phyloP scores from a whole-genome alignment of 2,797 vertebrate genomes.

The Coregonus suidteri region DNA sequence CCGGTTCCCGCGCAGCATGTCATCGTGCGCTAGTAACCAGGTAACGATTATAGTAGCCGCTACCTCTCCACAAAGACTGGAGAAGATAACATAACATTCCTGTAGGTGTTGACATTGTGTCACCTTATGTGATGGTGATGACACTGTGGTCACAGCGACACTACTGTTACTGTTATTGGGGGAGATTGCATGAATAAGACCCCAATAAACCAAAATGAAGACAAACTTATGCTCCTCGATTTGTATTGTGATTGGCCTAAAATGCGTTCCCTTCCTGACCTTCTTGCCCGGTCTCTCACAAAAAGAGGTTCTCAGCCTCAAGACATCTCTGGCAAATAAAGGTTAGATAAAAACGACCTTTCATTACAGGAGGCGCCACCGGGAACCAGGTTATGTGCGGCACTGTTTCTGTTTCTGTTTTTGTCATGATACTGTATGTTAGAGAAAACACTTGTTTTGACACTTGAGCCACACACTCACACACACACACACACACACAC shows the following conservation, averaged over 20 bases:
- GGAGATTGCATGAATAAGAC: background rate
- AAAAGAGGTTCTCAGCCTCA: background rate
- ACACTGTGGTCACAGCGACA: background rate
- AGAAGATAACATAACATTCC: background rate
- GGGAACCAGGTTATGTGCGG: background rate
- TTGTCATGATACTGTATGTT: background rate
- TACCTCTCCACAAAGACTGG: background rate
- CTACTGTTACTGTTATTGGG: background rate
- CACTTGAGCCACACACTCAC: conserved; percentile 6
- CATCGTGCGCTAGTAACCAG: background rate
- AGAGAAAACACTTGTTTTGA: background rate
- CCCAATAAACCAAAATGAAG: background rate
- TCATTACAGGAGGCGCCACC: background rate
- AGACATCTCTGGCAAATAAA: background rate
- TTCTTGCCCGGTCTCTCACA: background rate
- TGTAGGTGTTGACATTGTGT: conserved; percentile 60
- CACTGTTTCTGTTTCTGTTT: background rate
- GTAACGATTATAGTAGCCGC: background rate
- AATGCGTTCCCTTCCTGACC: background rate
- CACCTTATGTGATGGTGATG: conserved; percentile 49
- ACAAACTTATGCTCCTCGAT: background rate
- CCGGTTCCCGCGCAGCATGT: conserved; percentile 7
- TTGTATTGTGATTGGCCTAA: background rate
- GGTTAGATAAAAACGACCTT: background rate
- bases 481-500: conserved; percentile 17